Percentiles rank a stretch among this genome's conserved stretches.
These are phyloP conservation scores for Nycticryphes semicollaris DNA, from an alignment of 2,113 vertebrate genomes.

Conservation along the genomic window DNA sequence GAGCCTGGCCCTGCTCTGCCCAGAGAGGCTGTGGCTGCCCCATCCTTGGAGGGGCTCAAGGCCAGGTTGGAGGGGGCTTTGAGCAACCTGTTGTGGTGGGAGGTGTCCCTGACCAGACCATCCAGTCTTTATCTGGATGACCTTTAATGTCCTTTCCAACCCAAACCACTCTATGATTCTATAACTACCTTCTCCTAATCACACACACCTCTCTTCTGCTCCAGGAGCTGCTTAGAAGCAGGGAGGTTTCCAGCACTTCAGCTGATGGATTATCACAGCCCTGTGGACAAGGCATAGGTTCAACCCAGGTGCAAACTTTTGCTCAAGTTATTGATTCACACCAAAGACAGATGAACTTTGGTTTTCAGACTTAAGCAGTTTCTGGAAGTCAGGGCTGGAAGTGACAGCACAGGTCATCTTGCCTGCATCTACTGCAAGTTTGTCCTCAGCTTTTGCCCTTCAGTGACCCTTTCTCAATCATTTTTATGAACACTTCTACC, in stretches of 20 bases:
- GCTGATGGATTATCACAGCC: neutral
- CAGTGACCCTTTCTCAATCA: neutral
- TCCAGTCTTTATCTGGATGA: too few relatives aligned
- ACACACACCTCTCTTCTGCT: neutral
- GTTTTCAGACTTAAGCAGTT: accelerated
- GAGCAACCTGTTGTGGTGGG: too few relatives aligned
- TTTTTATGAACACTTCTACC: neutral
- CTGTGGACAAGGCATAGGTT: neutral
- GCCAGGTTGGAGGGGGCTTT: too few relatives aligned
- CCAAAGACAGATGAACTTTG: neutral
- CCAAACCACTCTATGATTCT: too few relatives aligned
- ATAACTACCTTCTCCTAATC: neutral
- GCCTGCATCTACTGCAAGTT: neutral
- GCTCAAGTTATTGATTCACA: neutral
- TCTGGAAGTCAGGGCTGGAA: neutral
- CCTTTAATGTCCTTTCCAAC: too few relatives aligned
- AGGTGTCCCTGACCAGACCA: too few relatives aligned
- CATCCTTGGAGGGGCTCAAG: too few relatives aligned
- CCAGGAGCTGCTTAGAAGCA: neutral
- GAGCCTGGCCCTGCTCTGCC: too few relatives aligned
- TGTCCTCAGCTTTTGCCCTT: neutral
- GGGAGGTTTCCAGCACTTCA: neutral
- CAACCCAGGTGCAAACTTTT: neutral
- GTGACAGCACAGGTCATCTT: neutral
- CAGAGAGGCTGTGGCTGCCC: too few relatives aligned